Base-by-base conservation (phyloP, 2,888 invertebrate genomes). In the Chaetogeoica ovagalla region DNA sequence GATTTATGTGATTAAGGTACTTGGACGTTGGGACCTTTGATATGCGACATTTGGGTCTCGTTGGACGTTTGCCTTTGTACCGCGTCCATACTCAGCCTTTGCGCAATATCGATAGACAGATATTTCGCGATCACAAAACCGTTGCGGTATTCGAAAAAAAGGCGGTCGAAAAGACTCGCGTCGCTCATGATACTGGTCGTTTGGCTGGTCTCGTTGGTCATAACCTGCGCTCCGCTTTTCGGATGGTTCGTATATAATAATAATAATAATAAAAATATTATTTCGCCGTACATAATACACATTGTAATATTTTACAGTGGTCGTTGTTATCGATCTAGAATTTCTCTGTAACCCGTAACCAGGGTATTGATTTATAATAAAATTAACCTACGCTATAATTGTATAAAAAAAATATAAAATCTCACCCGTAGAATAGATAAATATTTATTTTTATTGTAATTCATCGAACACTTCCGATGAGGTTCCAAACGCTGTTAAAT, bases 91-190 rank as follows among this genome's bases (percentile, higher is more conserved):
- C 89, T 97, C 57, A 96, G 96, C 84, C 89, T 97, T 82, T 96
- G 96, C 86, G 96, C 95, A 81, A 97, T 97, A 87, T 95, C 95
- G 84, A 91, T 97, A 83, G 94, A 94, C 87, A 89, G 92, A 89
- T 98, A 97, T 87, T 89, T 97, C 84, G 97, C 98, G 30, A 96
- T 98, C 81, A 97, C 96, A 66, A 92, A 94, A 85, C 97, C 98
- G 0, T 88, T 98, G 83, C 93, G 94, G 82, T 98, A 98, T 87
- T 95, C 96, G 63, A 91, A 94, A 84, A 90, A 95, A 85, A 89
- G 96, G 84, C 91, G 97, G 81, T 94, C 94, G 3, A 94, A 94
- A 87, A 90, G 94, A 82, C 87, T 95, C 82, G 96, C 95, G 0
- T 89, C 94, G 74, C 88, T 93, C 19, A 94, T 97, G 92, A 95